phyloP scores from a whole-genome alignment of 2,113 vertebrate species.

The cat (Felis catus) region DNA sequence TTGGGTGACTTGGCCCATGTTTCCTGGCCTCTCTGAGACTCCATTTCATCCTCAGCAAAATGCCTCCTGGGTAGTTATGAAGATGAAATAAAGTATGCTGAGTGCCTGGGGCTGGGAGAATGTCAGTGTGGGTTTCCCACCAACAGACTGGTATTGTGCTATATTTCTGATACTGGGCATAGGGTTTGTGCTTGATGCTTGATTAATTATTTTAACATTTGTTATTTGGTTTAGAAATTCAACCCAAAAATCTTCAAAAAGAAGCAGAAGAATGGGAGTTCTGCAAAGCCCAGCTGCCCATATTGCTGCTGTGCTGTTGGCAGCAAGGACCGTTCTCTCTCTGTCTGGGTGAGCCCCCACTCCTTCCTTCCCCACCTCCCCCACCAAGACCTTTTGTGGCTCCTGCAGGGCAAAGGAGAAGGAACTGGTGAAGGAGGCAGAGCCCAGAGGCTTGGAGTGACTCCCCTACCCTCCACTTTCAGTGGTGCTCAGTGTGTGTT shows the following conservation, averaged over 20 bases:
- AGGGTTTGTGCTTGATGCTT: not conserved
- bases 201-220: constrained; percentile 1
- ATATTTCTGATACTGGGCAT: not conserved
- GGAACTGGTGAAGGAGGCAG: not conserved
- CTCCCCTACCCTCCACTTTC: not conserved
- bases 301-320: constrained; percentile 99
- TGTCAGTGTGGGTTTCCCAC: not conserved
- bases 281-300: constrained; percentile 94
- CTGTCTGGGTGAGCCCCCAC: constrained; percentile 93
- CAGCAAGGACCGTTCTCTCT: constrained; percentile 98
- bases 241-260: constrained; percentile 99
- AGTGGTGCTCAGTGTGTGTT: not conserved
- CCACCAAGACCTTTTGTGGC: not conserved
- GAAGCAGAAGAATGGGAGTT: constrained; percentile 97
- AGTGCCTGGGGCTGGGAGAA: not conserved
- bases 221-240: constrained; percentile 91
- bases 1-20: not conserved
- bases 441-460: not conserved
- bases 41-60: not conserved
- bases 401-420: not conserved
- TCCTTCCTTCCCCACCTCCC: not conserved
- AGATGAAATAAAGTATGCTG: not conserved
- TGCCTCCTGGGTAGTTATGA: not conserved
- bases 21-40: not conserved
- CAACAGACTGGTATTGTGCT: not conserved